Conservation (phyloP, 2,888 invertebrate species). For the Pseudococcus viburni region DNA sequence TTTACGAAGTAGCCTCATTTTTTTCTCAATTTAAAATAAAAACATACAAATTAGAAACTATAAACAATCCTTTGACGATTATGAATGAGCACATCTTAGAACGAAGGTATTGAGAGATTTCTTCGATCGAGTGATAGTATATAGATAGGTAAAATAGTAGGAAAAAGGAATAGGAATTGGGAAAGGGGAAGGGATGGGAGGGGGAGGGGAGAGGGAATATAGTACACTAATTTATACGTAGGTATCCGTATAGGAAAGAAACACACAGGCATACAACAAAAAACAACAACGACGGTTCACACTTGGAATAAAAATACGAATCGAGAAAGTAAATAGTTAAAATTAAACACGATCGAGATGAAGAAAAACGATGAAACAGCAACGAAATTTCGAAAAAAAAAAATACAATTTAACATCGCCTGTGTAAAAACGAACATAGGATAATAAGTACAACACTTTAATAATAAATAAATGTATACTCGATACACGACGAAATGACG, state of each 20-base stretch:
- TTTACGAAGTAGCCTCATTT: neutral
- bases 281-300: neutral
- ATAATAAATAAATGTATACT: neutral
- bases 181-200: neutral
- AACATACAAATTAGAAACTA: constrained; percentile 48
- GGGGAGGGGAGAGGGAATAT: neutral
- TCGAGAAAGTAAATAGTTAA: neutral
- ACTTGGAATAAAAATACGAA: neutral
- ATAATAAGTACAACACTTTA: constrained; percentile 5
- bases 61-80: neutral
- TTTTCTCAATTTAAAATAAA: neutral
- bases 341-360: neutral
- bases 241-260: neutral
- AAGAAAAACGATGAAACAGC: neutral
- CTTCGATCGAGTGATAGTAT: neutral
- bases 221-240: neutral
- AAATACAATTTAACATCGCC: neutral
- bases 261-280: neutral
- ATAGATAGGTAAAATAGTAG: neutral
- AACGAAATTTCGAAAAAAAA: neutral
- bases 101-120: neutral
- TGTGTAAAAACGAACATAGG: neutral
- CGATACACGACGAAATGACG: neutral
- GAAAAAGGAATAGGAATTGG: neutral
- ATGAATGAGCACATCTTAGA: neutral